A percentile compares a stretch with the other conserved stretches of the same genome.
phyloP scores from a whole-genome alignment of 2,888 invertebrate species.

The Yponomeuta malinellus region DNA sequence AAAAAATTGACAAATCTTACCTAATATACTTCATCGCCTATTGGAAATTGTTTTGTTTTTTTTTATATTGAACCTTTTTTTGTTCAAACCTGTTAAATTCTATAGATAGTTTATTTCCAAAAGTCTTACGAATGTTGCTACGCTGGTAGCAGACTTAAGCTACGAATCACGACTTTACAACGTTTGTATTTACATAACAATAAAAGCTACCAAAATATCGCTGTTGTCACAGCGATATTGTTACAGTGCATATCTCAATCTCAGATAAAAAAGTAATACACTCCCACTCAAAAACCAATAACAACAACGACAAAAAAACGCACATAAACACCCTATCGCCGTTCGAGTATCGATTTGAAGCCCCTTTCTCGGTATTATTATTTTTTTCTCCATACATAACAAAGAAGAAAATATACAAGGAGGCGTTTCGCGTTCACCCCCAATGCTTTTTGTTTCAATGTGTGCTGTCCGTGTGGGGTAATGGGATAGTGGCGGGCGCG shows the following conservation, averaged over 20 bases:
- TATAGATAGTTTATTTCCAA: too few relatives aligned
- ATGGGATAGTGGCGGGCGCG: constrained; percentile 34
- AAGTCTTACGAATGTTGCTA: too few relatives aligned
- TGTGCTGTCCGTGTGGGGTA: constrained; percentile 32
- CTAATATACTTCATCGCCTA: too few relatives aligned
- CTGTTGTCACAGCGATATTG: not conserved
- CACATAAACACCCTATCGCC: constrained; percentile 28
- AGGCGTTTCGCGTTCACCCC: constrained; percentile 65
- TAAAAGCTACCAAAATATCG: not conserved
- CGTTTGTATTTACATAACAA: too few relatives aligned
- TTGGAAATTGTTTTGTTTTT: too few relatives aligned
- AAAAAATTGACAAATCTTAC: too few relatives aligned
- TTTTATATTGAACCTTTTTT: too few relatives aligned
- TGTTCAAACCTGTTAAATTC: too few relatives aligned
- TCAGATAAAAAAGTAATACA: not conserved
- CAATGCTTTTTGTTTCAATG: constrained; percentile 31
- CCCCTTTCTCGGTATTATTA: constrained; percentile 70
- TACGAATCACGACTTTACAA: too few relatives aligned
- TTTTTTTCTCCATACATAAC: constrained; percentile 64
- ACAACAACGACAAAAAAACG: not conserved
- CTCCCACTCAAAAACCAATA: not conserved
- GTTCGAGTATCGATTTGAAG: constrained; percentile 68
- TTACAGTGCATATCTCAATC: too few relatives aligned
- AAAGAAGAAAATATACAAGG: constrained; percentile 72
- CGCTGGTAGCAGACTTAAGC: too few relatives aligned